A percentile compares a stretch with the other conserved stretches of the same genome.
phyloP scores from a whole-genome alignment of 1,140 invertebrate genomes.

The Zaprionus inermis region DNA sequence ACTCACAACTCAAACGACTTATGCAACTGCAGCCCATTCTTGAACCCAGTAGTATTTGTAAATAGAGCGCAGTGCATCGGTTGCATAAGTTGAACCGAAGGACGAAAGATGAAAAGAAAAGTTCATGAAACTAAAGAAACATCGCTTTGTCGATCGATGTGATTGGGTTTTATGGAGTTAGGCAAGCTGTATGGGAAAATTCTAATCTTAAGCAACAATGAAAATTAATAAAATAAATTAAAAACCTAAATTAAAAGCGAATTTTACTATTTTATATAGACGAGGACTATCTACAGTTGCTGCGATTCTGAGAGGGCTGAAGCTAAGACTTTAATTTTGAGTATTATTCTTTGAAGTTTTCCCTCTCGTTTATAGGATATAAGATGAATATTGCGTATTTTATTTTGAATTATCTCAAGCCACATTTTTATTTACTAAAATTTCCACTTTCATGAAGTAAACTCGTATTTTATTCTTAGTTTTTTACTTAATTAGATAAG shows the following conservation, averaged over 20 bases:
- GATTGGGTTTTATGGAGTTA: neutral
- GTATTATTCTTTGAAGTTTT: too few species aligned
- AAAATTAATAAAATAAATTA: conserved; percentile 8
- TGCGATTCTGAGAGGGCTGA: too few species aligned
- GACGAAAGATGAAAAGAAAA: neutral
- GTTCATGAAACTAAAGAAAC: neutral
- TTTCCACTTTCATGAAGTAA: too few species aligned
- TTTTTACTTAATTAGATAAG: too few species aligned
- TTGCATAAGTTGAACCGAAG: neutral
- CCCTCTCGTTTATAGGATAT: too few species aligned
- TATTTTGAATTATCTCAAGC: too few species aligned
- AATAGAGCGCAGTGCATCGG: conserved; percentile 2
- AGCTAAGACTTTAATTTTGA: too few species aligned
- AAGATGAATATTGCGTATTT: too few species aligned
- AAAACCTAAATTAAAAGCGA: neutral
- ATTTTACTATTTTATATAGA: neutral
- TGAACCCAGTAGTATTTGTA: neutral
- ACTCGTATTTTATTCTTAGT: too few species aligned
- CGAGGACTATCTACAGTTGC: too few species aligned
- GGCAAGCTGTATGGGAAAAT: conserved; percentile 5
- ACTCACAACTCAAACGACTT: neutral
- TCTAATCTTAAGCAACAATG: conserved; percentile 12
- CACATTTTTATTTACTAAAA: too few species aligned
- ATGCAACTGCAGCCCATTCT: conserved; percentile 3
- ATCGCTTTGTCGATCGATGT: neutral